Evolutionary conservation across 2,113 vertebrate genomes (phyloP), one percentile per base, ranked within the genome.

Genomic region (Cyphomyrus plagiostoma): DNA sequence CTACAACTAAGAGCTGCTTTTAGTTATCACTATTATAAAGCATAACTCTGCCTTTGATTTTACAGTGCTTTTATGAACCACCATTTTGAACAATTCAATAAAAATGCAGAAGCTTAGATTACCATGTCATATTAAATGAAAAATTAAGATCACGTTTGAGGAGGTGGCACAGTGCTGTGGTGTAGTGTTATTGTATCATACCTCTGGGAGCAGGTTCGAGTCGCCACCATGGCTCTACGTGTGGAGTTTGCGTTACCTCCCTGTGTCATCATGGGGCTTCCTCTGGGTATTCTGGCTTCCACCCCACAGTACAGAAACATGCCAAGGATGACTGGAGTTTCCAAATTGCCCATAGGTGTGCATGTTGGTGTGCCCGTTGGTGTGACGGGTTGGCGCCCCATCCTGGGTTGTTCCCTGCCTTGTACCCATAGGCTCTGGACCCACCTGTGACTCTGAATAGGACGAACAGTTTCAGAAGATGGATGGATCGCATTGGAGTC

Each of bases 1-100:
- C 70, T 19, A 80, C 15, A 84, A 89, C 80, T 93, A 21, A 90
- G 90, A 84, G 15, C 45, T 23, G 23, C 21, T 58, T 77, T 30
- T 35, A 11, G 4, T 4, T 35, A 52, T 30, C 13, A 39, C 17
- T 17, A 89, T 17, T 42, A 74, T 53, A 30, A 89, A 52, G 48
- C 70, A 11, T 5, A 39, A 30, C 49, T 52, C 23, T 17, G 84
- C 46, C 13, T 49, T 30, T 46, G 45, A 11, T 80, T 21, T 86
- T 49, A 49, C 9, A 17, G 46, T 13, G n/a, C 3, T 45, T 49
- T 52, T 86, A 53, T 8, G 9, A 46, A 3, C 19, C 45, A 48
- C 21, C 11, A 53, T 26, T 56, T 56, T 30, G 45, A 52, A 52
- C 45, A 86, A 86, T 35, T 77, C 6, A 77, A 53, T 52, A 11